Percentiles rank a stretch among this genome's conserved stretches.
Evolutionary conservation across 2,888 invertebrate genomes (phyloP).

Genomic region (Phrixothrix hirtus): DNA sequence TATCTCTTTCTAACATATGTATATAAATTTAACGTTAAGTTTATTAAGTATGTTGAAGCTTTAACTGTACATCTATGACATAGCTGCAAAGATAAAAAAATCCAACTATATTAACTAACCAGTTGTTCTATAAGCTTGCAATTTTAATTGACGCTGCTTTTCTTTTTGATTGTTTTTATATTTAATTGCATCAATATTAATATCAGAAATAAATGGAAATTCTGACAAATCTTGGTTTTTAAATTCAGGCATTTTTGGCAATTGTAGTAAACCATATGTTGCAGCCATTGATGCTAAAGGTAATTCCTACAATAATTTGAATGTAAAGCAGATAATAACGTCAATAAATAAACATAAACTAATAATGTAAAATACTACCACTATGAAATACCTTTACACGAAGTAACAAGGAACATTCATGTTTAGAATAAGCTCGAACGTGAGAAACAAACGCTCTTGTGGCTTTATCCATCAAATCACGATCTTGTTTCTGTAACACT

Average conservation of each 20-base stretch:
- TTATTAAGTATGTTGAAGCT: too few relatives aligned
- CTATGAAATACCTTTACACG: conserved; percentile 70
- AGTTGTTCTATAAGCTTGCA: conserved; percentile 70
- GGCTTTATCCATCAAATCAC: conserved; percentile 82
- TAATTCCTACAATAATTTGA: conserved; percentile 74
- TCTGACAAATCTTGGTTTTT: conserved; percentile 64
- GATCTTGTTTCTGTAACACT: conserved; percentile 69
- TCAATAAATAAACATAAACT: not conserved
- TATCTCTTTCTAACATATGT: too few relatives aligned
- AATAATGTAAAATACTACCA: too few relatives aligned
- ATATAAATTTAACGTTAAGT: too few relatives aligned
- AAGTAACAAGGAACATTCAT: conserved; percentile 90
- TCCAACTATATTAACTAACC: too few relatives aligned
- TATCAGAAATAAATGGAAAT: conserved; percentile 61
- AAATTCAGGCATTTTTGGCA: conserved; percentile 96
- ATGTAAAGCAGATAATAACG: too few relatives aligned
- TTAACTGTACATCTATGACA: too few relatives aligned
- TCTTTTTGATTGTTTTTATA: conserved; percentile 83
- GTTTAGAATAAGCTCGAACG: conserved; percentile 90
- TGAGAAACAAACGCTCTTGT: conserved; percentile 94
- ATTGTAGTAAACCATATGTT: conserved; percentile 85
- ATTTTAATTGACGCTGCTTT: conserved; percentile 69
- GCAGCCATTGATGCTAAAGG: conserved; percentile 82
- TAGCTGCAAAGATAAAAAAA: too few relatives aligned
- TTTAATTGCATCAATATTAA: conserved; percentile 75